Conservation (phyloP, 2,113 vertebrate species). For the Triplophysa rosa region DNA sequence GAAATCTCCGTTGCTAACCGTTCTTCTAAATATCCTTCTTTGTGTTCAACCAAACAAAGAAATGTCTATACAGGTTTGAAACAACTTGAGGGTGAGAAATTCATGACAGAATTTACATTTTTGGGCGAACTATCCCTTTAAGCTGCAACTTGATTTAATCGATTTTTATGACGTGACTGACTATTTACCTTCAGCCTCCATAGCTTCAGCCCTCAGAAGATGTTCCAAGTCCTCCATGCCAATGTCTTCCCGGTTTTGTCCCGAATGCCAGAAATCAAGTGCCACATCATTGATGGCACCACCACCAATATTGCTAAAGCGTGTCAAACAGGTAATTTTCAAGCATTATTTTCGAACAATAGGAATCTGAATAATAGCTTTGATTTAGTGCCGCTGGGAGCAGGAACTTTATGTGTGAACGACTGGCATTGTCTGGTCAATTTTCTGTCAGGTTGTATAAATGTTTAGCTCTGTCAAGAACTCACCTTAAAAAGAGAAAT, state of each 20-base stretch:
- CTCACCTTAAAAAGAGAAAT: conserved; percentile 92
- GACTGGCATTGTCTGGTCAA: no score
- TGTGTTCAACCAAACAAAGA: no score
- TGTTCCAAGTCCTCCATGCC: conserved; percentile 84
- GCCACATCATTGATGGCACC: conserved; percentile 84
- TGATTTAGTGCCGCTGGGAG: no score
- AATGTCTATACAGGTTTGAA: no score
- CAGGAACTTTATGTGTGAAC: no score
- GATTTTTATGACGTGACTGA: background rate
- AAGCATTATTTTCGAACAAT: no score
- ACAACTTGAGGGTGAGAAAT: no score
- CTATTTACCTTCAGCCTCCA: conserved; percentile 76
- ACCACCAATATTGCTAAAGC: conserved; percentile 85
- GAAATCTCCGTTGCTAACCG: no score
- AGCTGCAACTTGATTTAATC: background rate
- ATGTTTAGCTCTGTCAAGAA: background rate
- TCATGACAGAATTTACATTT: no score
- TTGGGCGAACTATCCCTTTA: no score
- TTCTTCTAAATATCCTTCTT: no score
- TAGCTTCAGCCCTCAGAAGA: conserved; percentile 76
- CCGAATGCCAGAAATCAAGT: conserved; percentile 85
- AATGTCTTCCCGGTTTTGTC: conserved; percentile 86
- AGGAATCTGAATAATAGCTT: no score
- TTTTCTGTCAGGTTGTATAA: background rate
- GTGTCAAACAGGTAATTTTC: conserved; percentile 6